These are phyloP conservation scores for Agriotes lineatus DNA, from an alignment of 2,888 invertebrate species.

Conservation along the genomic window DNA sequence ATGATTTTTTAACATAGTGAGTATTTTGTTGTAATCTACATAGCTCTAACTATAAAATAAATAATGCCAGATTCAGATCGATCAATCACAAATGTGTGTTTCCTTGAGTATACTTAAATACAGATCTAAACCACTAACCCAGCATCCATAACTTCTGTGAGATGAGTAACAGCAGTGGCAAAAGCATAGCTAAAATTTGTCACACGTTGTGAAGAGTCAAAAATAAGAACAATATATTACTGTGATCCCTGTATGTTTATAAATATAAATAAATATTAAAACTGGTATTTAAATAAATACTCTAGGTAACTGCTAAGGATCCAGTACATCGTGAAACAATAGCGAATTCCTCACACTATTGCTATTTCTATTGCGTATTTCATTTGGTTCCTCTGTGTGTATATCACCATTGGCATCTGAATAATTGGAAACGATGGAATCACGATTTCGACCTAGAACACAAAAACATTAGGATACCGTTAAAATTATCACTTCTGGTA, in stretches of 20 bases:
- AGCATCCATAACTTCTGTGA: no score
- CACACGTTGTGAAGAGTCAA: background rate
- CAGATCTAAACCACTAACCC: no score
- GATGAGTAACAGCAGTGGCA: no score
- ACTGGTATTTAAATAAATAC: background rate
- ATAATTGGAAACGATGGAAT: background rate
- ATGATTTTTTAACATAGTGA: no score
- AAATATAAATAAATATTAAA: background rate
- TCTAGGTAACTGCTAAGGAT: constrained; percentile 18
- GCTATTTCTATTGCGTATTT: constrained; percentile 39
- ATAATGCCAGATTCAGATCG: no score
- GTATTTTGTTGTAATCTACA: no score
- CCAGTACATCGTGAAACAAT: constrained; percentile 34
- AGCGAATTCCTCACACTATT: constrained; percentile 34
- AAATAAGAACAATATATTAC: constrained; percentile 4
- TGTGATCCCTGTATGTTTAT: background rate
- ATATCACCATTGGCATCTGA: constrained; percentile 37
- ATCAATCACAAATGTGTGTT: no score
- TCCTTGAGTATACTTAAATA: no score
- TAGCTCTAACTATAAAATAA: no score
- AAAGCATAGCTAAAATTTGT: background rate
- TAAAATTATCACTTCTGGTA: no score
- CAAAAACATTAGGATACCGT: no score
- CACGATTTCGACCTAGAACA: constrained; percentile 12
- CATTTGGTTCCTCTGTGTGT: constrained; percentile 29